phyloP scores from a whole-genome alignment of 2,797 vertebrate genomes.

The Acanthis flammea region DNA sequence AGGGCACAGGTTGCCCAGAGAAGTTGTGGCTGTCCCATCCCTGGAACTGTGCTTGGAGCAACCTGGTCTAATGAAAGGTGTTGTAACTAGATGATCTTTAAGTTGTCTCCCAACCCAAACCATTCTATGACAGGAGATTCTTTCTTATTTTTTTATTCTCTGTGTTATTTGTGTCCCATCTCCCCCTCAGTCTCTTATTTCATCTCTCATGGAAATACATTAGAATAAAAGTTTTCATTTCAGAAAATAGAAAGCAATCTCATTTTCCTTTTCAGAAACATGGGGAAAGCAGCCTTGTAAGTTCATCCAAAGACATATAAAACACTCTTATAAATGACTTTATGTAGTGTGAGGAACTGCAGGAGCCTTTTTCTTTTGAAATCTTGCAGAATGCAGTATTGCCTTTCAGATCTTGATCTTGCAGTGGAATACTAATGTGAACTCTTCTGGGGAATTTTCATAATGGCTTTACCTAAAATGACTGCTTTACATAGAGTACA shows the following conservation, averaged over 20 bases:
- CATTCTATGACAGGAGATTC: neutral
- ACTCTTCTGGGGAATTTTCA: conserved; percentile 30
- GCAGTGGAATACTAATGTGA: neutral
- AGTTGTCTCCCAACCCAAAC: neutral
- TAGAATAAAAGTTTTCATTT: neutral
- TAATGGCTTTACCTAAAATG: conserved; percentile 31
- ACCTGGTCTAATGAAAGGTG: neutral
- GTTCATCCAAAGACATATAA: neutral
- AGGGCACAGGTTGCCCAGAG: neutral
- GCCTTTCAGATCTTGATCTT: conserved; percentile 5
- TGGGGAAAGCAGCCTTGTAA: neutral
- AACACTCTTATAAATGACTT: neutral
- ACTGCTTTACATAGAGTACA: conserved; percentile 50
- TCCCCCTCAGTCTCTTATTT: neutral
- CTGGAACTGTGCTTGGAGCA: neutral
- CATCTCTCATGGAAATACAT: neutral
- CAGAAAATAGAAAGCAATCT: neutral
- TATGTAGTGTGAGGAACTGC: neutral
- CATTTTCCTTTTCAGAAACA: neutral
- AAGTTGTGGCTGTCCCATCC: neutral
- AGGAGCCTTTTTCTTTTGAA: neutral
- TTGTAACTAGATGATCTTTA: neutral
- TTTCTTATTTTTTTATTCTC: neutral
- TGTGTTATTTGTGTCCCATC: neutral
- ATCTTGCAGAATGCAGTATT: neutral